Base-by-base conservation (phyloP, 2,113 vertebrate genomes). In the Percina caprodes region DNA sequence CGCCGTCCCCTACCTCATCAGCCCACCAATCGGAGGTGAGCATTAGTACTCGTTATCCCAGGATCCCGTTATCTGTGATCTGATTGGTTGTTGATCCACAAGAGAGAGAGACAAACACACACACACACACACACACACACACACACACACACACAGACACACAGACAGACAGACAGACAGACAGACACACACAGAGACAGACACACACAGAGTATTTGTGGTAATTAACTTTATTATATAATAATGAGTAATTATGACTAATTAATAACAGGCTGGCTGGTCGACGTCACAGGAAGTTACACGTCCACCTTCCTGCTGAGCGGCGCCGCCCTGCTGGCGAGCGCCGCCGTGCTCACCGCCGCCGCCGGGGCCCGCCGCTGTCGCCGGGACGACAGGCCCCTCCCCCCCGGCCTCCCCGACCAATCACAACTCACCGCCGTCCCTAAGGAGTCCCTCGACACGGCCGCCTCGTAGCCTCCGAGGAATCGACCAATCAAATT, bases 201-300 rank as follows among this genome's bases (percentile, higher is more conserved):
- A n/a, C n/a, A n/a, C n/a, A n/a, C n/a, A n/a, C n/a, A n/a, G n/a
- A n/a, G n/a, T n/a, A n/a, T n/a, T n/a, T n/a, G n/a, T n/a, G n/a
- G n/a, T n/a, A n/a, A n/a, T n/a, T n/a, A n/a, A n/a, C n/a, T n/a
- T n/a, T n/a, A n/a, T n/a, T n/a, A n/a, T n/a, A n/a, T n/a, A n/a
- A n/a, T n/a, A n/a, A n/a, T n/a, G n/a, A n/a, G n/a, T n/a, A n/a
- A n/a, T n/a, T n/a, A n/a, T n/a, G n/a, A n/a, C n/a, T n/a, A n/a
- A n/a, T n/a, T n/a, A n/a, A n/a, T n/a, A n/a, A n/a, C n/a, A 99
- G 98, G 98, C 12, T 97, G 96, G 97, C 93, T 99, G 90, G 97
- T 99, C 19, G 97, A 99, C 59, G 89, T 94, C 12, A 98, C 97
- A 7, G 95, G 96, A 78, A 97, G 93, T 88, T 98, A 99, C 67